These are phyloP conservation scores for Drosophila kepulauana DNA, from an alignment of 1,140 invertebrate species.

Conservation along the genomic window DNA sequence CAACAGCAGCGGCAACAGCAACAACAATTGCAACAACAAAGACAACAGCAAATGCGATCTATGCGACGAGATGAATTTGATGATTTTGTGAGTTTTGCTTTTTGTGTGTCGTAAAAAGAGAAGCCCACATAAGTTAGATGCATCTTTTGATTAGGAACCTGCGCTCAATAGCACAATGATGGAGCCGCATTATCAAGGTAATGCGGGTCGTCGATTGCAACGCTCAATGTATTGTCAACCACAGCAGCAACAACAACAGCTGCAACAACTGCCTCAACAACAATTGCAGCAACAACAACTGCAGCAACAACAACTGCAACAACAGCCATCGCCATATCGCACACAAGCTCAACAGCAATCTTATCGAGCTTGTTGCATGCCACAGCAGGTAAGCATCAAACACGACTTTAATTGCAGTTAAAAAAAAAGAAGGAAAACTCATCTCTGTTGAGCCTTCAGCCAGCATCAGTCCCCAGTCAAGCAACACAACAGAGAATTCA, in stretches of 20 bases:
- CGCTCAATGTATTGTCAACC: not conserved
- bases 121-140: not conserved
- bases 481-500: constrained; percentile 3
- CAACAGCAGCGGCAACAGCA: not conserved
- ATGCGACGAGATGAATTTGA: not conserved
- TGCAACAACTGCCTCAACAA: not conserved
- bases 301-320: constrained; percentile 5
- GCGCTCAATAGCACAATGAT: constrained; percentile 49
- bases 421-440: not conserved
- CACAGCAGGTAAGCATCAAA: constrained; percentile 22
- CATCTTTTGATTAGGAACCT: constrained; percentile 34
- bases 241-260: constrained; percentile 5
- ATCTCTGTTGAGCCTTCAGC: not conserved
- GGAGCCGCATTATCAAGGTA: not conserved
- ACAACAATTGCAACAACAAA: not conserved
- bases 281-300: not conserved
- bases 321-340: not conserved
- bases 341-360: not conserved
- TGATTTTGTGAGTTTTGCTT: constrained; percentile 42
- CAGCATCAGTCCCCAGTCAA: not conserved
- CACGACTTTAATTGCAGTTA: not conserved
- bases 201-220: constrained; percentile 1
- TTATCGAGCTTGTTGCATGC: not conserved
- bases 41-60: not conserved
- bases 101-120: not conserved